phyloP scores from a whole-genome alignment of 2,113 vertebrate genomes.

The Porphyrio hochstetteri region DNA sequence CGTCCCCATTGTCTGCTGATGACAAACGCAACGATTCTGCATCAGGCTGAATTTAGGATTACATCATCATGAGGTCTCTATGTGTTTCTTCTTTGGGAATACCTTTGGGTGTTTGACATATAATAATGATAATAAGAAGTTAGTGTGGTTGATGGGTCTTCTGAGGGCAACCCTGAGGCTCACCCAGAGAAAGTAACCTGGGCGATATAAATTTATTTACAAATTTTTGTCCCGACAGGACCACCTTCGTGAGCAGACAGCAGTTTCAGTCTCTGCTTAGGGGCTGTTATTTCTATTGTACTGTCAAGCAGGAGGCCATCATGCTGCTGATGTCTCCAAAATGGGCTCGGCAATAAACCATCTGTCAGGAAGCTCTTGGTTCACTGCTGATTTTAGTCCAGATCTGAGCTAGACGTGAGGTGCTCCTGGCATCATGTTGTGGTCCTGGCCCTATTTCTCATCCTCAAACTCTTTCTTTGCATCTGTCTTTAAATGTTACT shows the following conservation, averaged over 20 bases:
- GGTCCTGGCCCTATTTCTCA: neutral
- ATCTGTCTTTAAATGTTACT: neutral
- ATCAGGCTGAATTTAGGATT: neutral
- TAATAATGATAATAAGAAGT: neutral
- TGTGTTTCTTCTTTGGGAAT: neutral
- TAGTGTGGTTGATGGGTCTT: neutral
- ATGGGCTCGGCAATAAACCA: neutral
- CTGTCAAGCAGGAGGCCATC: neutral
- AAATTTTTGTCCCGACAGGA: neutral
- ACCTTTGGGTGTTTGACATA: neutral
- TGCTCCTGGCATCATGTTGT: neutral
- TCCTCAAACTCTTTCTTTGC: neutral
- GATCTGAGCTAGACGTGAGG: neutral
- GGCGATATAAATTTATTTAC: neutral
- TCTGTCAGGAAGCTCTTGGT: neutral
- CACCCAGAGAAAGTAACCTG: neutral
- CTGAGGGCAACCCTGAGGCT: neutral
- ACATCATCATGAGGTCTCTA: fast-evolving
- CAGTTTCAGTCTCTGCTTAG: neutral
- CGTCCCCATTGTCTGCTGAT: neutral
- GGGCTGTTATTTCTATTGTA: neutral
- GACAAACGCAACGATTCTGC: neutral
- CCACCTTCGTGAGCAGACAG: neutral
- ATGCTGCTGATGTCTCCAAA: neutral
- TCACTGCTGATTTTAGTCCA: neutral